These are phyloP conservation scores for Trachelus stipa DNA, from an alignment of 2,888 invertebrate genomes.

Conservation along the genomic window DNA sequence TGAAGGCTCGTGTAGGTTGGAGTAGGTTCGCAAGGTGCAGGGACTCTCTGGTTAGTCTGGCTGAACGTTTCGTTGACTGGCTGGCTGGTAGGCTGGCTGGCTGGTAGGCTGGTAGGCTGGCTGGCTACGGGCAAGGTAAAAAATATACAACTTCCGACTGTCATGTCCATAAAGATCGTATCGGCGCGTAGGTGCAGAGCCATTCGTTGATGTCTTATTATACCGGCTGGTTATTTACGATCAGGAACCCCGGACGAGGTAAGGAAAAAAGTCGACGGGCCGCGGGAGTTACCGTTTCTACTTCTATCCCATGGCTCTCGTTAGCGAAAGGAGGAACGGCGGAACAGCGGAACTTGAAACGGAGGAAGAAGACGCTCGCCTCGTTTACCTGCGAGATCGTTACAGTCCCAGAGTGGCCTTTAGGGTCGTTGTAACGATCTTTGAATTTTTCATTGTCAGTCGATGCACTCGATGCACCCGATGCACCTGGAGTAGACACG, in stretches of 20 bases:
- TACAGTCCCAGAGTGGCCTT: too few relatives aligned
- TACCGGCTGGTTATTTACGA: conserved; percentile 57
- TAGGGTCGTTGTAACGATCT: too few relatives aligned
- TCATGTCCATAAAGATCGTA: conserved; percentile 55
- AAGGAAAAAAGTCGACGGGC: conserved; percentile 12
- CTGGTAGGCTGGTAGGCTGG: neutral
- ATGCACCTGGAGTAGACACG: neutral
- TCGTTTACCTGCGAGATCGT: too few relatives aligned
- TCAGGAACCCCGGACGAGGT: conserved; percentile 30
- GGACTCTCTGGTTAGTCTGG: too few relatives aligned
- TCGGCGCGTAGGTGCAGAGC: conserved; percentile 54
- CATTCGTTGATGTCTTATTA: conserved; percentile 60
- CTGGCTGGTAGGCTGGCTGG: conserved; percentile 1
- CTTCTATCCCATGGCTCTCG: neutral
- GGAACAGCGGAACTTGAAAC: too few relatives aligned
- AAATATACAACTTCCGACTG: conserved; percentile 54
- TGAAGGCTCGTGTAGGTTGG: too few relatives aligned
- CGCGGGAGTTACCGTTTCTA: conserved; percentile 5
- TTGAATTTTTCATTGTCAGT: too few relatives aligned
- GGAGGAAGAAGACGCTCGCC: too few relatives aligned
- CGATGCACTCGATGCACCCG: neutral
- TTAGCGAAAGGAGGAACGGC: too few relatives aligned
- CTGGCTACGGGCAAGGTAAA: conserved; percentile 17
- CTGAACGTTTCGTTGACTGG: neutral
- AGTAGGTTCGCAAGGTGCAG: too few relatives aligned